These are phyloP conservation scores for Drymodes brunneopygia DNA, from an alignment of 2,113 vertebrate genomes.

Conservation along the genomic window DNA sequence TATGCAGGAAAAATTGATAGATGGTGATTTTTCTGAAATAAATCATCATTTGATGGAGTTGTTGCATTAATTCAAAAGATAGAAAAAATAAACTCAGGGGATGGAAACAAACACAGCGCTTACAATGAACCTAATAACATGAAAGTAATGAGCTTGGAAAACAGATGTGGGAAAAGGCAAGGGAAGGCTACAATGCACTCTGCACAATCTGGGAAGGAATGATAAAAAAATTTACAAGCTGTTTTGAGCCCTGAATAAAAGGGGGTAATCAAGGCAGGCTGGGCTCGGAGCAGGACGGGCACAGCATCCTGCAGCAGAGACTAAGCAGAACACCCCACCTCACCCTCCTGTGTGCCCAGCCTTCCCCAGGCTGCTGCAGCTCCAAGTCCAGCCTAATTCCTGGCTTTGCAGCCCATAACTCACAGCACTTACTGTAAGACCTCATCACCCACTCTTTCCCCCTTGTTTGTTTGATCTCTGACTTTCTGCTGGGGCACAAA, in stretches of 20 bases:
- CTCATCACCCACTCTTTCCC: not conserved
- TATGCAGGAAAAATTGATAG: not conserved
- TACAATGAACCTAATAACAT: constrained; percentile 70
- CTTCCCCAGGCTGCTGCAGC: constrained; percentile 3
- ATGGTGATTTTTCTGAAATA: not conserved
- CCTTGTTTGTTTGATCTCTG: constrained; percentile 32
- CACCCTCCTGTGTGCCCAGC: not conserved
- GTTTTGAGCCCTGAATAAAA: constrained; percentile 75
- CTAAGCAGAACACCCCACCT: constrained; percentile 72
- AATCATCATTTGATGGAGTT: not conserved
- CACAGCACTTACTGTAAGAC: constrained; percentile 36
- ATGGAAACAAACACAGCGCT: constrained; percentile 53
- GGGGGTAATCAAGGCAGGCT: constrained; percentile 72
- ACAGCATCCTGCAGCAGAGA: constrained; percentile 70
- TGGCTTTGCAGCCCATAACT: constrained; percentile 41
- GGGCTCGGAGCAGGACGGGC: constrained; percentile 64
- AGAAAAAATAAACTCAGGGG: constrained; percentile 20
- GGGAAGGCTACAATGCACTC: constrained; percentile 47
- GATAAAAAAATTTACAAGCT: constrained; percentile 81
- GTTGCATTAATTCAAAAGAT: constrained; percentile 27
- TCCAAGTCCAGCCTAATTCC: not conserved
- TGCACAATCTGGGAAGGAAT: constrained; percentile 69
- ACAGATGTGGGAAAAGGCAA: constrained; percentile 74
- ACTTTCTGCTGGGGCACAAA: constrained; percentile 14
- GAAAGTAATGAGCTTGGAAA: constrained; percentile 78